These are phyloP conservation scores for Heliconius charithonia DNA, from an alignment of 2,888 invertebrate genomes.

Conservation along the genomic window DNA sequence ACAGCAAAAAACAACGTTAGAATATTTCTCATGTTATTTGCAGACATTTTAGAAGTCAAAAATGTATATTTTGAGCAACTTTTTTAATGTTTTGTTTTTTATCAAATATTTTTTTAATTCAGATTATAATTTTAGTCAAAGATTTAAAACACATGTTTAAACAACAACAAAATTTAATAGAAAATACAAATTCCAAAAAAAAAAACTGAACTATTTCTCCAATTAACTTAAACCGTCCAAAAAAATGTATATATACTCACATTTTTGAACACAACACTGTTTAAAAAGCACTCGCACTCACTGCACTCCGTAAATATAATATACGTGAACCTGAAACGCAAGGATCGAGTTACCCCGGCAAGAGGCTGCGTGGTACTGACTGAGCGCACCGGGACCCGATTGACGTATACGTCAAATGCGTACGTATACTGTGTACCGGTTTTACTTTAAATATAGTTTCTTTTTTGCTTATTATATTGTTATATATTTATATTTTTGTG, in stretches of 20 bases:
- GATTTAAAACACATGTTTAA: neutral
- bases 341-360: slow-evolving; percentile 60
- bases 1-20: slow-evolving; percentile 18
- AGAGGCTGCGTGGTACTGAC: slow-evolving; percentile 79
- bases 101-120: neutral
- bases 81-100: neutral
- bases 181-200: neutral
- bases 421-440: slow-evolving; percentile 49
- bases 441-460: neutral
- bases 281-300: slow-evolving; percentile 52
- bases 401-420: slow-evolving; percentile 64
- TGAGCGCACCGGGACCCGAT: slow-evolving; percentile 60
- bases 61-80: neutral
- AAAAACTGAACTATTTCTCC: neutral
- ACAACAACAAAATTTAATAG: neutral
- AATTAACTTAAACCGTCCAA: neutral
- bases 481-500: too few relatives aligned
- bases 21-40: slow-evolving; percentile 25
- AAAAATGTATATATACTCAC: slow-evolving; percentile 39
- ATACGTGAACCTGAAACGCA: slow-evolving; percentile 15
- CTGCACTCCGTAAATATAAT: slow-evolving; percentile 73
- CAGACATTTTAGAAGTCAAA: neutral
- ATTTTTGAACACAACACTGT: slow-evolving; percentile 45
- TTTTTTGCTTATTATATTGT: neutral
- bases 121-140: neutral